Percentiles rank a stretch among this genome's conserved stretches.
Evolutionary conservation across 1,140 invertebrate species (phyloP).

Genomic region (Platorchestia sp.): DNA sequence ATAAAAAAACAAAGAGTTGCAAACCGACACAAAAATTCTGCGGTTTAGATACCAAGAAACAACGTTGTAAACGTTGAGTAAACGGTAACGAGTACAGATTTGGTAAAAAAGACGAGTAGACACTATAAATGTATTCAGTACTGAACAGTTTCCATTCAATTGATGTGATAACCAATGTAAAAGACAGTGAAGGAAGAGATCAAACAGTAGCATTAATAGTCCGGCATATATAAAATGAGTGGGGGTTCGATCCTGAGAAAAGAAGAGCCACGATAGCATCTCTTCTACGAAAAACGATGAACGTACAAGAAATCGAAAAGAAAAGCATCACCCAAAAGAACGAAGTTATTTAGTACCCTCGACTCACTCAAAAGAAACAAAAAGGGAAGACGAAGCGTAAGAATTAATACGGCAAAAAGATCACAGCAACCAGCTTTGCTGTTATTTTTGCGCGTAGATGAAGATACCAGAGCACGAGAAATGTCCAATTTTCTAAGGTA

Average conservation of each 20-base stretch:
- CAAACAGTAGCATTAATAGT: neutral
- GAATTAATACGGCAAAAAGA: neutral
- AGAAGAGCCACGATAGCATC: neutral
- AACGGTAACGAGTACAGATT: neutral
- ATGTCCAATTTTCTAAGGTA: neutral
- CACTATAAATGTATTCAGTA: neutral
- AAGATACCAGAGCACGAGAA: neutral
- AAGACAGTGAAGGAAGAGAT: neutral
- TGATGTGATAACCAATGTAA: neutral
- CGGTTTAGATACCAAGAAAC: neutral
- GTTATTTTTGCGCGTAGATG: neutral
- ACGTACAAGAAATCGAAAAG: neutral
- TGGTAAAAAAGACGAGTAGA: too few species aligned
- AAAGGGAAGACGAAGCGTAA: neutral
- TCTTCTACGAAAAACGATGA: neutral
- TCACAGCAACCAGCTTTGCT: neutral
- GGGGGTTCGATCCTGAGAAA: neutral
- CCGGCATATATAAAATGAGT: neutral
- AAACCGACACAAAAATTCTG: neutral
- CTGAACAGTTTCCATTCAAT: neutral
- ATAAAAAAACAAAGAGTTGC: neutral
- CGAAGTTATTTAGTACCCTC: neutral
- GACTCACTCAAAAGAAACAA: neutral
- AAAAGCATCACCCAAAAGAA: neutral
- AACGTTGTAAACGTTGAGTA: neutral